Conservation (phyloP, 2,888 invertebrate species). For the Listrodromus nycthemerus region DNA sequence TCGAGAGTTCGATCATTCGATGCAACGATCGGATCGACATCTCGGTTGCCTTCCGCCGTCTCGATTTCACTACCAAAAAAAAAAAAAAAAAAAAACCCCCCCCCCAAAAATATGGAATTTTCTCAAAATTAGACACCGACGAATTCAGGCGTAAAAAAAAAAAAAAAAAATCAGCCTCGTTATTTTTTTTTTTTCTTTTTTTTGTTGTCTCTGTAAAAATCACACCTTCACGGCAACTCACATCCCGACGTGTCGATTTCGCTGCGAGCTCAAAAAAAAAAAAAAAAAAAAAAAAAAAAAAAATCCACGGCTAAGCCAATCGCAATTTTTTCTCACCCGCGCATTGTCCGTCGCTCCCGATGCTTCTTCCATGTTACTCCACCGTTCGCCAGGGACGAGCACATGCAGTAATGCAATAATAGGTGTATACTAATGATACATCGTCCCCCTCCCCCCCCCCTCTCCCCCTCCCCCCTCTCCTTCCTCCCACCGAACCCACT, state of each 20-base stretch:
- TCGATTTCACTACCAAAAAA: not conserved
- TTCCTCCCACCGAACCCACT: too few species aligned
- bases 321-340: constrained; percentile 47
- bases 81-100: too few species aligned
- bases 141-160: not conserved
- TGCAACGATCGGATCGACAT: not conserved
- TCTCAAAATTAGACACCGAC: not conserved
- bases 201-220: too few species aligned
- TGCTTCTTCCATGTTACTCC: constrained; percentile 54
- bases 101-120: not conserved
- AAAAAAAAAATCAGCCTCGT: too few species aligned
- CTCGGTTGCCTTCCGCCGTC: not conserved
- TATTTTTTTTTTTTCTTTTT: not conserved
- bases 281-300: not conserved
- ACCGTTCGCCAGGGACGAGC: constrained; percentile 58
- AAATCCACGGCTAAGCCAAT: not conserved
- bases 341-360: constrained; percentile 43
- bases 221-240: not conserved
- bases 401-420: constrained; percentile 83
- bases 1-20: not conserved
- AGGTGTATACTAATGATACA: constrained; percentile 85
- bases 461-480: too few species aligned
- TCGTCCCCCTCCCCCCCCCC: constrained; percentile 15
- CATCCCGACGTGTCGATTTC: not conserved
- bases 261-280: not conserved